These are phyloP conservation scores for Podarcis cretensis DNA, from an alignment of 2,113 vertebrate genomes.

Conservation along the genomic window DNA sequence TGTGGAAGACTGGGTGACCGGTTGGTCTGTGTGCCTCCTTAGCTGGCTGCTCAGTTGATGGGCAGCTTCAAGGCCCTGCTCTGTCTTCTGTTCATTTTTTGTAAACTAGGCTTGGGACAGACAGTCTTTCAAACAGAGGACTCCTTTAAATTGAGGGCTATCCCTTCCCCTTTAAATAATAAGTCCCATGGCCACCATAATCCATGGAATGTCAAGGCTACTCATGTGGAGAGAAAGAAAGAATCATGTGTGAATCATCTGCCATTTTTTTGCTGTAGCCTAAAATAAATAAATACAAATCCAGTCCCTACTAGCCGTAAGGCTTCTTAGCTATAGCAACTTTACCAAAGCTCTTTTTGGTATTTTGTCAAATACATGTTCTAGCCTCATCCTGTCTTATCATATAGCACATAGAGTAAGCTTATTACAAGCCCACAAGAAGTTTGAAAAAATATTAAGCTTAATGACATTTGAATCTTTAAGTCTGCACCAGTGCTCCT, in stretches of 20 bases:
- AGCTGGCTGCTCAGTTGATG: too few species aligned
- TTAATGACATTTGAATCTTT: slow-evolving; percentile 66
- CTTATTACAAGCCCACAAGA: slow-evolving; percentile 62
- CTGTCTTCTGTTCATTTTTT: too few species aligned
- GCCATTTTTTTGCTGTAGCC: slow-evolving; percentile 22
- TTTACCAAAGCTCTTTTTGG: slow-evolving; percentile 40
- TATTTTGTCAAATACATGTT: slow-evolving; percentile 51
- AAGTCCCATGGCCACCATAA: too few species aligned
- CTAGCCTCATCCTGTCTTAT: slow-evolving; percentile 52
- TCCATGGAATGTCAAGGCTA: background rate
- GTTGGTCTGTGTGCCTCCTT: too few species aligned
- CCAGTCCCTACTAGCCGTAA: slow-evolving; percentile 19
- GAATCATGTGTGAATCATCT: background rate
- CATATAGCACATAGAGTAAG: slow-evolving; percentile 53
- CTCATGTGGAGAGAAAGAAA: background rate
- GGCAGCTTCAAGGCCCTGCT: too few species aligned
- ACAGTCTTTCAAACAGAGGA: too few species aligned
- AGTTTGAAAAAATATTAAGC: slow-evolving; percentile 56
- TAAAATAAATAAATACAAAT: slow-evolving; percentile 21
- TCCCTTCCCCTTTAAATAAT: too few species aligned
- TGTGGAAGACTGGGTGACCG: too few species aligned
- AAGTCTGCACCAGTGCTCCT: slow-evolving; percentile 54
- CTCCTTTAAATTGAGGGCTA: too few species aligned
- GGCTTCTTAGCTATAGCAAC: slow-evolving; percentile 35
- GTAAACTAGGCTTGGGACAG: too few species aligned